These are phyloP conservation scores for Solenodon paradoxus DNA, from an alignment of 2,113 vertebrate genomes.

Conservation along the genomic window DNA sequence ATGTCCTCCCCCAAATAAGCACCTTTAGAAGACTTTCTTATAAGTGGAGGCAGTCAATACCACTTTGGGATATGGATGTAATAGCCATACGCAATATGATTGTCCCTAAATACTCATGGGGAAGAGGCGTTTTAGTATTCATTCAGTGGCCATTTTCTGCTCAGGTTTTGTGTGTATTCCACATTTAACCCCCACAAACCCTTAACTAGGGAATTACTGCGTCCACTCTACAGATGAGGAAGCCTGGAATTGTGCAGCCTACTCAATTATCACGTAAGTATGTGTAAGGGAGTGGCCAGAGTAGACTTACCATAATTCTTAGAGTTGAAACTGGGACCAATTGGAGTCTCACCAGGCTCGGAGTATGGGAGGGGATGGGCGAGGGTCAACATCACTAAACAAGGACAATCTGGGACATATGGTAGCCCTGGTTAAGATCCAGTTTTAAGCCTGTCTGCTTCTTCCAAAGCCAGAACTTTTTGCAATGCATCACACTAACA, in stretches of 20 bases:
- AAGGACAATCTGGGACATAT: too few species aligned
- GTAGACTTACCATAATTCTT: too few species aligned
- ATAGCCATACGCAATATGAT: background rate
- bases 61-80: background rate
- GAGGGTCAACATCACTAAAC: too few species aligned
- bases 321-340: too few species aligned
- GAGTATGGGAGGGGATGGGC: too few species aligned
- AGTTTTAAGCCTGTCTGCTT: background rate
- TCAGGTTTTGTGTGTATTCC: background rate
- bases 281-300: too few species aligned
- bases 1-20: background rate
- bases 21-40: background rate
- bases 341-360: too few species aligned
- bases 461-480: background rate
- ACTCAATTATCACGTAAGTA: background rate
- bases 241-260: background rate
- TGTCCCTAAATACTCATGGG: background rate
- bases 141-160: background rate
- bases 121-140: background rate
- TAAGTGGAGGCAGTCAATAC: background rate
- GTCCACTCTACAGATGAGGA: background rate
- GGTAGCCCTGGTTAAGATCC: background rate
- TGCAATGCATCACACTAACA: fast-evolving
- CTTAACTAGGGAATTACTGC: background rate
- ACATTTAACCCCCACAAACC: background rate